Evolutionary conservation across 2,113 vertebrate genomes (phyloP), one percentile per base, ranked within the genome.

Genomic region (Esox niger): DNA sequence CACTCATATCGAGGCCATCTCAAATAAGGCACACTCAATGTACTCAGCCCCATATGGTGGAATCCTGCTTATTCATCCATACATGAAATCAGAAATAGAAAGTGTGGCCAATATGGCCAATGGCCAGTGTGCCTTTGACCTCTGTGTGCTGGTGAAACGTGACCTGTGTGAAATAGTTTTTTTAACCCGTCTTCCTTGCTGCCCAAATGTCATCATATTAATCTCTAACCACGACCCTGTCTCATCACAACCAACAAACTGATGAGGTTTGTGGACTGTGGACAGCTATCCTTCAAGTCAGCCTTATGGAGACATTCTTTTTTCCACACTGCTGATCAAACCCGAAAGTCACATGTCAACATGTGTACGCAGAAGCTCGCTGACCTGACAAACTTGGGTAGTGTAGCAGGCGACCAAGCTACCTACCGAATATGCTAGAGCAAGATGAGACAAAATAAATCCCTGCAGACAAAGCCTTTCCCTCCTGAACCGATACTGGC

Each of bases 391-490:
- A n/a, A n/a, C n/a, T n/a, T n/a, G n/a, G n/a, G n/a, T n/a, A n/a
- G n/a, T n/a, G n/a, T n/a, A n/a, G n/a, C n/a, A n/a, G n/a, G n/a
- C n/a, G n/a, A n/a, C n/a, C n/a, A n/a, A n/a, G n/a, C n/a, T n/a
- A n/a, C n/a, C n/a, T n/a, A n/a, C n/a, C n/a, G n/a, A n/a, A n/a
- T n/a, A n/a, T n/a, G n/a, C n/a, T n/a, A n/a, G n/a, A n/a, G n/a
- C 11, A 49, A 31, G n/a, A 74, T 74, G 21, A 69, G 38, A n/a
- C n/a, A n/a, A n/a, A n/a, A n/a, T n/a, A n/a, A n/a, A n/a, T n/a
- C n/a, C 77, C 63, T 64, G 29, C 29, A 32, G 78, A 67, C 66
- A 6, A 29, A 29, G 23, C 7, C 1, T n/a, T n/a, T n/a, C n/a
- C n/a, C n/a, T n/a, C n/a, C n/a, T n/a, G n/a, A n/a, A n/a, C n/a